These are phyloP conservation scores for Coccyzus lansbergi DNA, from an alignment of 2,797 vertebrate species.

Conservation along the genomic window DNA sequence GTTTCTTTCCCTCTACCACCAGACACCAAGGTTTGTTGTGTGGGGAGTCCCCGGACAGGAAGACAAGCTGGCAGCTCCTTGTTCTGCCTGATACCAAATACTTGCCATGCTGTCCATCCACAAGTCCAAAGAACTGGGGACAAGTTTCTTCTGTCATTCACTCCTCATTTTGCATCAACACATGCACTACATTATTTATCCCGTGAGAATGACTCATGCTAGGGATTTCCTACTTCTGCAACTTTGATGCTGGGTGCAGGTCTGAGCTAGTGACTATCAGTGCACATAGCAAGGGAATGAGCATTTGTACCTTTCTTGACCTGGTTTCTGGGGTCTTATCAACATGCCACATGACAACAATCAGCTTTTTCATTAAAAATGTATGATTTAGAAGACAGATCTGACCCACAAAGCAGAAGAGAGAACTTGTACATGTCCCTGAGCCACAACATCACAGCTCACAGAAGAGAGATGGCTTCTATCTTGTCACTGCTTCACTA, in stretches of 20 bases:
- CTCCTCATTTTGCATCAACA: neutral
- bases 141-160: neutral
- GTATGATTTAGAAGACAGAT: neutral
- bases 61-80: neutral
- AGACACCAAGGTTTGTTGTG: neutral
- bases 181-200: neutral
- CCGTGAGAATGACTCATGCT: neutral
- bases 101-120: accelerated
- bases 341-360: neutral
- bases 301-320: neutral
- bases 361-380: neutral
- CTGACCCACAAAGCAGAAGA: neutral
- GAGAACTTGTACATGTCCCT: neutral
- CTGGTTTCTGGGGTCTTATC: neutral
- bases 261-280: neutral
- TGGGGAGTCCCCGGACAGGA: neutral
- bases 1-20: neutral
- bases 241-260: neutral
- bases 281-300: neutral
- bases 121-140: neutral
- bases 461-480: neutral
- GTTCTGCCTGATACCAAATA: neutral
- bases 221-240: neutral
- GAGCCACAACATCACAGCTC: neutral
- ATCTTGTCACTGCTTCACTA: neutral